Evolutionary conservation across 1,140 invertebrate genomes (phyloP).

Genomic region (Hyles vespertilio): DNA sequence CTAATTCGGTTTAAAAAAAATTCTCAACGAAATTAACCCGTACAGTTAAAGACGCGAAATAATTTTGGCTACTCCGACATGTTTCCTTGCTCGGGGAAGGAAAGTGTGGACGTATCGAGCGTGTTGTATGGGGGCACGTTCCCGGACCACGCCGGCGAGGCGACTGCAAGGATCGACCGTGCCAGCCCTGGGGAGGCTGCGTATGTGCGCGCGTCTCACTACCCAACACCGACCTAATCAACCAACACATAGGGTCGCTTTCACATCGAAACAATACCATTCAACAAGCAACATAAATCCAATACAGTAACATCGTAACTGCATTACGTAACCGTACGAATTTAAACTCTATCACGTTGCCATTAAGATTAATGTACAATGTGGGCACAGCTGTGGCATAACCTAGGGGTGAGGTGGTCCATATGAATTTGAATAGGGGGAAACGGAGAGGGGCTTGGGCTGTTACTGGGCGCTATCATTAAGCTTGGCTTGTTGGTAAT

Average conservation of each 20-base stretch:
- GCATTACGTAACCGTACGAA: slow-evolving; percentile 9
- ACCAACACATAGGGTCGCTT: slow-evolving; percentile 29
- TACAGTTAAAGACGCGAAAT: slow-evolving; percentile 63
- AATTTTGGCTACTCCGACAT: slow-evolving; percentile 41
- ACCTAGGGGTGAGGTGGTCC: slow-evolving; percentile 57
- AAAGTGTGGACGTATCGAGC: slow-evolving; percentile 52
- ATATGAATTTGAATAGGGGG: slow-evolving; percentile 41
- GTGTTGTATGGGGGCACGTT: slow-evolving; percentile 33
- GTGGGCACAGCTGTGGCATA: slow-evolving; percentile 19
- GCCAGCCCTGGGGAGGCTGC: slow-evolving; percentile 67
- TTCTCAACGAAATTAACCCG: slow-evolving; percentile 59
- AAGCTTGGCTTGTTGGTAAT: slow-evolving; percentile 42
- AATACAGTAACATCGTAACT: slow-evolving; percentile 20
- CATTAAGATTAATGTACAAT: slow-evolving; percentile 19
- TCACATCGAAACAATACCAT: slow-evolving; percentile 19
- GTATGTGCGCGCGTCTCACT: slow-evolving; percentile 38
- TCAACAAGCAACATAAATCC: slow-evolving; percentile 35
- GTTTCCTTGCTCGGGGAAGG: slow-evolving; percentile 57
- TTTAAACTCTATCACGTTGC: slow-evolving; percentile 21
- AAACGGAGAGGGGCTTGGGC: slow-evolving; percentile 52
- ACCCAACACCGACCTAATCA: slow-evolving; percentile 25
- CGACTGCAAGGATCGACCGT: slow-evolving; percentile 70
- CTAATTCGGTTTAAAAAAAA: slow-evolving; percentile 28
- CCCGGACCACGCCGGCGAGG: slow-evolving; percentile 62
- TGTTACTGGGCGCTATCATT: slow-evolving; percentile 48